Evolutionary conservation across 2,797 vertebrate species (phyloP).

Genomic region (Cyprinella venusta): DNA sequence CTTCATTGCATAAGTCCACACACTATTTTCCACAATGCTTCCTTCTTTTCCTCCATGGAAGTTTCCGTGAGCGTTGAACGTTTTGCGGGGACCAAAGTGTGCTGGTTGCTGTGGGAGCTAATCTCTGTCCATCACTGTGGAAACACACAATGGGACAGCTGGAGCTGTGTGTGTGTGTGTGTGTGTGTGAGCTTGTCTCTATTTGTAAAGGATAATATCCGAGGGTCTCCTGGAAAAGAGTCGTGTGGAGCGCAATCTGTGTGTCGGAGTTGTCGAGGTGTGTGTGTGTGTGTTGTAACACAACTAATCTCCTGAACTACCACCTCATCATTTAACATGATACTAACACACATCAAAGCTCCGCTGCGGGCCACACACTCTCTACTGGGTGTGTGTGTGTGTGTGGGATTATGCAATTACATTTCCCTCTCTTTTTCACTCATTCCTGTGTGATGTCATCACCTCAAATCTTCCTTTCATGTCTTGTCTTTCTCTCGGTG

Average conservation of each 20-base stretch:
- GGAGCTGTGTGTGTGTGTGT: slow-evolving; percentile 31
- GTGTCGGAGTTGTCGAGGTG: slow-evolving; percentile 26
- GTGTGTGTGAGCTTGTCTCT: slow-evolving; percentile 45
- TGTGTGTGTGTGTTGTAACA: slow-evolving; percentile 33
- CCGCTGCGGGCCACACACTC: slow-evolving; percentile 31
- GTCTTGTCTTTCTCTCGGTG: slow-evolving; percentile 13
- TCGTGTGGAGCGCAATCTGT: slow-evolving; percentile 26
- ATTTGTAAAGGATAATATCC: slow-evolving; percentile 41
- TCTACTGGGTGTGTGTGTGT: neutral
- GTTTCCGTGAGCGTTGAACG: neutral
- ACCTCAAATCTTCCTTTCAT: slow-evolving; percentile 27
- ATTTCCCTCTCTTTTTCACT: slow-evolving; percentile 31
- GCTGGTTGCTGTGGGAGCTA: slow-evolving; percentile 42
- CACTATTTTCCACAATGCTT: neutral
- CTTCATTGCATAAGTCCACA: neutral
- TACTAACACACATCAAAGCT: slow-evolving; percentile 47
- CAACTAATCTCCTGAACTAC: slow-evolving; percentile 38
- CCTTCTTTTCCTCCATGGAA: neutral
- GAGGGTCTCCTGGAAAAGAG: slow-evolving; percentile 37
- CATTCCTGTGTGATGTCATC: slow-evolving; percentile 38
- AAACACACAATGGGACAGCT: slow-evolving; percentile 54
- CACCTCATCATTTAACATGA: slow-evolving; percentile 50
- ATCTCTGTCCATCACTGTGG: slow-evolving; percentile 46
- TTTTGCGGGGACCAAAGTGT: slow-evolving; percentile 23
- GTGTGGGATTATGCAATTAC: slow-evolving; percentile 31